Conservation (phyloP, 2,888 invertebrate genomes). For the Clivina fossor region DNA sequence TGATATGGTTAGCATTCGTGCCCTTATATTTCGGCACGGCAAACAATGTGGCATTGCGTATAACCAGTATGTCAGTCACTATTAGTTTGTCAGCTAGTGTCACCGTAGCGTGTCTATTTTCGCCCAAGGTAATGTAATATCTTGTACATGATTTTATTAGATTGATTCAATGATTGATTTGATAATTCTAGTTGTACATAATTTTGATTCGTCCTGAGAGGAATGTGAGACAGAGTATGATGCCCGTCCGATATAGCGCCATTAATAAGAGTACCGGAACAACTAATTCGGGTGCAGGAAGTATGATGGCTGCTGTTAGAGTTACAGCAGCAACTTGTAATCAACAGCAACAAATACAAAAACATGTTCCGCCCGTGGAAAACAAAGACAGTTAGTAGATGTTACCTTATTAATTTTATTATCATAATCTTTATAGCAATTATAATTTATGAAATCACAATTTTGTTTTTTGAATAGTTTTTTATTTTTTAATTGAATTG, state of each 20-base stretch:
- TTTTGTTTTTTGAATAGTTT: too few relatives aligned
- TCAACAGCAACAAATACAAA: constrained; percentile 66
- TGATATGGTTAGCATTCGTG: constrained; percentile 97
- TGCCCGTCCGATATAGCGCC: constrained; percentile 69
- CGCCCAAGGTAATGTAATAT: constrained; percentile 73
- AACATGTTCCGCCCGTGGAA: constrained; percentile 59
- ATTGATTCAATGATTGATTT: not conserved
- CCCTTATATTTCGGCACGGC: constrained; percentile 96
- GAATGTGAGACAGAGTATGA: constrained; percentile 85
- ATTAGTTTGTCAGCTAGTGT: constrained; percentile 93
- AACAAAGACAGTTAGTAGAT: too few relatives aligned
- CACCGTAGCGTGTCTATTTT: constrained; percentile 89
- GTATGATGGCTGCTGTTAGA: constrained; percentile 69
- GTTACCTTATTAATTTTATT: too few relatives aligned
- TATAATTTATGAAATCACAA: too few relatives aligned
- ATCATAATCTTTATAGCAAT: too few relatives aligned
- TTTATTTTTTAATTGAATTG: too few relatives aligned
- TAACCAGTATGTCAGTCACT: constrained; percentile 94
- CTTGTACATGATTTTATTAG: not conserved
- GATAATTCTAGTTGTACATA: constrained; percentile 73
- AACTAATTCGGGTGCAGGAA: constrained; percentile 59
- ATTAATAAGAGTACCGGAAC: constrained; percentile 64
- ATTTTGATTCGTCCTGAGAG: constrained; percentile 86
- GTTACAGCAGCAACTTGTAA: constrained; percentile 69
- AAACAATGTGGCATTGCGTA: constrained; percentile 86